Conservation (phyloP, 2,888 invertebrate species). For the Anticlea derivata region DNA sequence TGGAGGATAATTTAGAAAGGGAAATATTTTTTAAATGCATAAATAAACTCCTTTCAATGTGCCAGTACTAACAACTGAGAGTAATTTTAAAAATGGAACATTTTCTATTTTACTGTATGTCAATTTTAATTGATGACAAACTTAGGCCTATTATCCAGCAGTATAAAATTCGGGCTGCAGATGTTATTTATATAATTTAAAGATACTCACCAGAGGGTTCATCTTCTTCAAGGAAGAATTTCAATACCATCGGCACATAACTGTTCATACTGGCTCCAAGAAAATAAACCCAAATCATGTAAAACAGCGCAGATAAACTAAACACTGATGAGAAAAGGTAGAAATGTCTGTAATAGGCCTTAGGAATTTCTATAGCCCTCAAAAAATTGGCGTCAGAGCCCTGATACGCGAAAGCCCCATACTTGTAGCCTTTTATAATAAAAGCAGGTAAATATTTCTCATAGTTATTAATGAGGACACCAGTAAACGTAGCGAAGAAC, state of each 20-base stretch:
- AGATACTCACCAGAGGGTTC: constrained; percentile 77
- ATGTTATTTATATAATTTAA: constrained; percentile 5
- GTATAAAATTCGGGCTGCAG: too few species aligned
- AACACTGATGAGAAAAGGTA: constrained; percentile 88
- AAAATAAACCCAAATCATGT: constrained; percentile 79
- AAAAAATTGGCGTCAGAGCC: constrained; percentile 73
- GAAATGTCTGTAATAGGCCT: constrained; percentile 92
- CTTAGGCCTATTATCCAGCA: too few species aligned
- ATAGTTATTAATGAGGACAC: constrained; percentile 85
- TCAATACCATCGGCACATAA: constrained; percentile 72
- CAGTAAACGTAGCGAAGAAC: constrained; percentile 77
- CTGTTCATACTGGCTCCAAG: constrained; percentile 73
- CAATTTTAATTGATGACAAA: too few species aligned
- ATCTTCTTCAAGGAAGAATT: constrained; percentile 68
- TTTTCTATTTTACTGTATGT: too few species aligned
- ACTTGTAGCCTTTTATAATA: constrained; percentile 86
- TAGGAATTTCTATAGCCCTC: constrained; percentile 87
- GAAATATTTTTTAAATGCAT: too few species aligned
- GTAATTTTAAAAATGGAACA: too few species aligned
- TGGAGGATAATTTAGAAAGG: too few species aligned
- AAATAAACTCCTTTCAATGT: too few species aligned
- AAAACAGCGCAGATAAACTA: constrained; percentile 74
- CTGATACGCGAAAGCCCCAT: constrained; percentile 88
- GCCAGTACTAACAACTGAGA: too few species aligned
- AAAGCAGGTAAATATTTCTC: constrained; percentile 87